phyloP scores from a whole-genome alignment of 2,113 vertebrate genomes.

The Notarius quadriscutis region DNA sequence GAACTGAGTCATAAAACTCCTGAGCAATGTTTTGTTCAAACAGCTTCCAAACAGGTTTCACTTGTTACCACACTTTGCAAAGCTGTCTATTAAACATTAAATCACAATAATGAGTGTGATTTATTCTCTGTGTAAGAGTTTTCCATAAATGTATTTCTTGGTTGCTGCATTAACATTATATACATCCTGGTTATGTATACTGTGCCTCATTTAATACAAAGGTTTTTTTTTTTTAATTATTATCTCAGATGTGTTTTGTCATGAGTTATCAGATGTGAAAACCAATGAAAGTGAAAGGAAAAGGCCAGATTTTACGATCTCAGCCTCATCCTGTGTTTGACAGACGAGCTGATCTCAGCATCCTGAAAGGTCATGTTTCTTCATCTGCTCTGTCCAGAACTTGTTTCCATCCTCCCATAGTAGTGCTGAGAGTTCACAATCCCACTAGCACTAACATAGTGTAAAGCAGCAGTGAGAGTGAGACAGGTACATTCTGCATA shows the following conservation, averaged over 20 bases:
- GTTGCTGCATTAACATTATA: conserved; percentile 5
- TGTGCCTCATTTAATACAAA: background rate
- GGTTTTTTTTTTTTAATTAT: background rate
- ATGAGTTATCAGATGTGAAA: background rate
- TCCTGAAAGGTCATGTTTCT: conserved; percentile 32
- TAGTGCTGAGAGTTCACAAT: conserved; percentile 17
- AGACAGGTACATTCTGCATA: background rate
- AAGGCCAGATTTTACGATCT: background rate
- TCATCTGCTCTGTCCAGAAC: conserved; percentile 8
- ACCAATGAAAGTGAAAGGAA: conserved; percentile 29
- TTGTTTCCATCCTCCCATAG: conserved; percentile 1
- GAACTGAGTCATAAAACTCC: background rate
- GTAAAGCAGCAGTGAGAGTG: background rate
- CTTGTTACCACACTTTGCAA: background rate
- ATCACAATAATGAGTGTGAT: background rate
- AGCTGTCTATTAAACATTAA: background rate
- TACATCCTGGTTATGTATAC: background rate
- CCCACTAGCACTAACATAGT: background rate
- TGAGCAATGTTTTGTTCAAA: background rate
- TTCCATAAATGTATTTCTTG: background rate
- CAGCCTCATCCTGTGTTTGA: conserved; percentile 40
- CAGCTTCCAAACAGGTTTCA: background rate
- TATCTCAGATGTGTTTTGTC: background rate
- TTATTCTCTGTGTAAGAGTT: background rate
- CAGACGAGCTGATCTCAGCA: conserved; percentile 30